These are phyloP conservation scores for Battus philenor DNA, from an alignment of 1,140 invertebrate species.

Conservation along the genomic window DNA sequence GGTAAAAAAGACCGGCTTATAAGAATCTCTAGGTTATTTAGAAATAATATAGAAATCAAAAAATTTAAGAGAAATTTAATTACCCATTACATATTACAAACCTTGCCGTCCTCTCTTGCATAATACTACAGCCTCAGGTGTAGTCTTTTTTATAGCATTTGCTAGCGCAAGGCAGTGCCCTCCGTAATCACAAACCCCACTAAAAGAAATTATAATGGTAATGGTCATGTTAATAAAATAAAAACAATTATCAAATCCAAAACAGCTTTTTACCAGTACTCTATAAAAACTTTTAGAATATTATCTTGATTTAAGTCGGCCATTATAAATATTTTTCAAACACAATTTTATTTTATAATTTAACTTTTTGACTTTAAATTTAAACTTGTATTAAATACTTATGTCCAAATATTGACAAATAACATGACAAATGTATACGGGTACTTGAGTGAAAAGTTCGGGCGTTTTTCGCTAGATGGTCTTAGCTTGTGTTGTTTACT, in stretches of 20 bases:
- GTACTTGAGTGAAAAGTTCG: too few species aligned
- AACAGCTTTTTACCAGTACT: slow-evolving; percentile 64
- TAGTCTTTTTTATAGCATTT: slow-evolving; percentile 71
- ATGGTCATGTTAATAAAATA: too few species aligned
- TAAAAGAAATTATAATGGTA: slow-evolving; percentile 38
- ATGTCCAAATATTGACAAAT: too few species aligned
- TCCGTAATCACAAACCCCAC: slow-evolving; percentile 79
- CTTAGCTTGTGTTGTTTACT: too few species aligned
- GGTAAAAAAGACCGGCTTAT: too few species aligned
- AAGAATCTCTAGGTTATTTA: too few species aligned
- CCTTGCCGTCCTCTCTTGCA: slow-evolving; percentile 78
- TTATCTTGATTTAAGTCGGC: slow-evolving; percentile 1
- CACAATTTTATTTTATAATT: not conserved
- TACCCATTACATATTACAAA: slow-evolving; percentile 29
- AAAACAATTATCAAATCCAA: slow-evolving; percentile 4
- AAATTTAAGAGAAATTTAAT: too few species aligned
- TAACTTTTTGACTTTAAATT: too few species aligned
- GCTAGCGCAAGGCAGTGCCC: slow-evolving; percentile 78
- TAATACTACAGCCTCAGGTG: slow-evolving; percentile 74
- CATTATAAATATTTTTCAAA: not conserved
- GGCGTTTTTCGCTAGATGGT: too few species aligned
- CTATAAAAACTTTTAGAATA: slow-evolving; percentile 41
- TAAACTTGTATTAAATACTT: too few species aligned
- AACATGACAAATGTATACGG: too few species aligned
- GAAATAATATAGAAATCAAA: too few species aligned